Percentiles rank a stretch among this genome's conserved stretches.
phyloP scores from a whole-genome alignment of 2,113 vertebrate species.

The Genyomyrus donnyi region DNA sequence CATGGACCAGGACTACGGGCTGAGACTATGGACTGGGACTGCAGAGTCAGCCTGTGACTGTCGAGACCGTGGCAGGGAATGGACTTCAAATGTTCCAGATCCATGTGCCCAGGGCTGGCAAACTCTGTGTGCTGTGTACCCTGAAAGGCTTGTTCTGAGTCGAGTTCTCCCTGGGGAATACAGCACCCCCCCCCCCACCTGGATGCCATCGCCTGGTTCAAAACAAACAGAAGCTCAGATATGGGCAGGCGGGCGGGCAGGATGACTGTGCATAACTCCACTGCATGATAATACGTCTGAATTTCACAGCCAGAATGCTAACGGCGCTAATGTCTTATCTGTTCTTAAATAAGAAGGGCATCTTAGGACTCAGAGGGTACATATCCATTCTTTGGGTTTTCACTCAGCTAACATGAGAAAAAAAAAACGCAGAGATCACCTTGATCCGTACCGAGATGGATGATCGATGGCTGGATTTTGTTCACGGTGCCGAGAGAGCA shows the following conservation, averaged over 20 bases:
- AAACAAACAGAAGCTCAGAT: background rate
- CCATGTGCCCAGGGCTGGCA: background rate
- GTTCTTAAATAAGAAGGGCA: background rate
- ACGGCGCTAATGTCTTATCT: background rate
- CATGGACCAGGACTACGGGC: background rate
- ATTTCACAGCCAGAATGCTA: background rate
- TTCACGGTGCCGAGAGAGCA: background rate
- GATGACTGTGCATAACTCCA: background rate
- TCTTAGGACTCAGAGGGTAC: background rate
- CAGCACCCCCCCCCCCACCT: background rate
- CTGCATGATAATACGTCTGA: background rate
- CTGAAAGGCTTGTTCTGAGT: background rate
- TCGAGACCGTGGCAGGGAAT: background rate
- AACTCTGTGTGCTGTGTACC: background rate
- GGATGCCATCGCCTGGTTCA: background rate
- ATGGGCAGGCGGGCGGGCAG: background rate
- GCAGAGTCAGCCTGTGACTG: background rate
- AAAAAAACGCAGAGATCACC: background rate
- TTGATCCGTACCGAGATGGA: slow-evolving; percentile 1
- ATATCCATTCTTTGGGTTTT: background rate
- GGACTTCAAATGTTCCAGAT: background rate
- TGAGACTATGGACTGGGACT: background rate
- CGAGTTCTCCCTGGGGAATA: background rate
- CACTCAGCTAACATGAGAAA: background rate
- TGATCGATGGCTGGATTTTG: background rate